Evolutionary conservation across 2,113 vertebrate genomes (phyloP).

Genomic region (Lophura nycthemera): DNA sequence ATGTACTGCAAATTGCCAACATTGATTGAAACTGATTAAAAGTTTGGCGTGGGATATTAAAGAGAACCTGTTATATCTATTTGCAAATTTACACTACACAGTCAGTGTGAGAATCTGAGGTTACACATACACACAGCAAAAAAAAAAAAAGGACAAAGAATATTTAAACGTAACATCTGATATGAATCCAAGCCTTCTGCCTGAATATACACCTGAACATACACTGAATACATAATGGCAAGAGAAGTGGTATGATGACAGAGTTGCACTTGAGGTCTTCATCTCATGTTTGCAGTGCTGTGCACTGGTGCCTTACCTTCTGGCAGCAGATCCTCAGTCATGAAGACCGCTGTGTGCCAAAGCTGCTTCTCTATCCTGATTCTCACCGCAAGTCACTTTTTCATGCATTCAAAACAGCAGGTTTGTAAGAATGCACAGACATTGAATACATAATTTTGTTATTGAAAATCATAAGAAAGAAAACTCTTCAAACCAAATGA

Average conservation of each 20-base stretch:
- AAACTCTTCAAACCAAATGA: too few species aligned
- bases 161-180: not conserved
- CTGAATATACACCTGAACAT: not conserved
- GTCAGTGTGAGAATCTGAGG: not conserved
- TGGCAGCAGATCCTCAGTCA: not conserved
- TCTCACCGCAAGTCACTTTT: not conserved
- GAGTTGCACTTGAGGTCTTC: not conserved
- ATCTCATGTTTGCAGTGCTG: not conserved
- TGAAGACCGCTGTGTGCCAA: not conserved
- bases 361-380: not conserved
- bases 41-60: not conserved
- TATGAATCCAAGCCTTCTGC: accelerated
- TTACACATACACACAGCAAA: not conserved
- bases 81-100: not conserved
- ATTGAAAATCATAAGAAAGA: too few species aligned
- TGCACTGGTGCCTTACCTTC: not conserved
- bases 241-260: accelerated
- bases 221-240: accelerated
- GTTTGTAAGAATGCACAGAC: not conserved
- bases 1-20: not conserved
- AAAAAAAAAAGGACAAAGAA: not conserved
- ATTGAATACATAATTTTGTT: not conserved
- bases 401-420: accelerated
- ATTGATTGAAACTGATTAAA: not conserved
- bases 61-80: not conserved